phyloP scores from a whole-genome alignment of 2,888 invertebrate species.

The Drosophila niveifrons region DNA sequence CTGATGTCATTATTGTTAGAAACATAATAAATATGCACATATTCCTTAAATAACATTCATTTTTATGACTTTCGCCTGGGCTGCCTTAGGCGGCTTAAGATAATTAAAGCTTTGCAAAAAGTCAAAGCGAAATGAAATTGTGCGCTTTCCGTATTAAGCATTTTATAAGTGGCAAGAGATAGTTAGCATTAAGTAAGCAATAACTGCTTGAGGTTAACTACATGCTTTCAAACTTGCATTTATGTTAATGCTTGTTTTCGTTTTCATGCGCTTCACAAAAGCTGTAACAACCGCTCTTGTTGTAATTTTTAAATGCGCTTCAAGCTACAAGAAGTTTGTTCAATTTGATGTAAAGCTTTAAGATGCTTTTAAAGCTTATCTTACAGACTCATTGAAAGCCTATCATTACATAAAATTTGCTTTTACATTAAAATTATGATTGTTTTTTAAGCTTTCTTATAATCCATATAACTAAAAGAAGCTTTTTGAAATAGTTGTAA shows the following conservation, averaged over 20 bases:
- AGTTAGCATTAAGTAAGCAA: conserved; percentile 4
- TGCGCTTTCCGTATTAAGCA: not conserved
- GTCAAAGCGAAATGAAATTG: not conserved
- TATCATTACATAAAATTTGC: no score
- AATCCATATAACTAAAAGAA: no score
- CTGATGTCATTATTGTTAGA: conserved; percentile 46
- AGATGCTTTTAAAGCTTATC: no score
- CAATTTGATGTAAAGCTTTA: no score
- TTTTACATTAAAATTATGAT: no score
- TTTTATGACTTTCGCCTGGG: conserved; percentile 45
- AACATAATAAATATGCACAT: conserved; percentile 57
- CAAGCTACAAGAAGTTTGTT: no score
- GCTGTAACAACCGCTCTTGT: no score
- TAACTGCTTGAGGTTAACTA: not conserved
- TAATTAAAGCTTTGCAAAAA: conserved; percentile 46
- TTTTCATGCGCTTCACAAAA: no score
- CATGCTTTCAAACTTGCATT: not conserved
- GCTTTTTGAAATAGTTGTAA: no score
- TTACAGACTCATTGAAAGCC: no score
- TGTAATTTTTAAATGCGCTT: no score
- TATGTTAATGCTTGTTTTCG: not conserved
- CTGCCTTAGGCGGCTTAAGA: conserved; percentile 36
- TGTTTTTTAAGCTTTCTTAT: no score
- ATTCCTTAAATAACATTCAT: conserved; percentile 55
- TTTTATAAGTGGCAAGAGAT: not conserved